phyloP scores from a whole-genome alignment of 2,113 vertebrate genomes.

The Cyanoderma ruficeps region DNA sequence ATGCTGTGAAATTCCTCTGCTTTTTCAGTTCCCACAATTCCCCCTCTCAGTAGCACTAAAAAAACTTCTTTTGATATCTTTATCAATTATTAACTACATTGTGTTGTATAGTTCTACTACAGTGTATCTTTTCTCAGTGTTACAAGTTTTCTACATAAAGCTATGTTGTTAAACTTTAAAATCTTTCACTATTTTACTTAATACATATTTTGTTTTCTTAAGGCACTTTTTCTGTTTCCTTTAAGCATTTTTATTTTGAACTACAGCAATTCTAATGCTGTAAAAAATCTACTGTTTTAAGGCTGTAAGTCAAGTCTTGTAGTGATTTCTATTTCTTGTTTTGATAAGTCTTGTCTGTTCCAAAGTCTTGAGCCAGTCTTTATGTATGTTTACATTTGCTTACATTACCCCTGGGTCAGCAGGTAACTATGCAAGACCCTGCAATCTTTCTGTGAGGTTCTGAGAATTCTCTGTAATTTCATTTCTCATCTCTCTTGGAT shows the following conservation, averaged over 20 bases:
- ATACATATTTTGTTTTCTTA: neutral
- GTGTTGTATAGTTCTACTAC: neutral
- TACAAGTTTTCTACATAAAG: neutral
- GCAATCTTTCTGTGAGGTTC: neutral
- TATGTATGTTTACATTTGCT: neutral
- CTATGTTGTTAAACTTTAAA: neutral
- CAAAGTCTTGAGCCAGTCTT: neutral
- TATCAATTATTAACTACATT: neutral
- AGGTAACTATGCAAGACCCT: neutral
- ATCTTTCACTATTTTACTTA: neutral
- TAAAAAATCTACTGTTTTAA: neutral
- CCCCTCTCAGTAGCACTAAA: neutral
- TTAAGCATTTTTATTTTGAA: neutral
- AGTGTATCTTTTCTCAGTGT: neutral
- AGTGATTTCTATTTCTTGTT: neutral
- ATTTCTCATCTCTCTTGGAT: neutral
- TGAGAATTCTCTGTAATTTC: neutral
- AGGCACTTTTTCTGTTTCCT: neutral
- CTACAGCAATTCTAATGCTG: neutral
- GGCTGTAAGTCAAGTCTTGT: neutral
- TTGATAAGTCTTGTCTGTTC: neutral
- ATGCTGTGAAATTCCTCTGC: neutral
- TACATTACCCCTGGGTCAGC: neutral
- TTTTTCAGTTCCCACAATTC: neutral
- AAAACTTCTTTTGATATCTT: neutral